Evolutionary conservation across 2,113 vertebrate genomes (phyloP).

Genomic region (Clupea harengus): DNA sequence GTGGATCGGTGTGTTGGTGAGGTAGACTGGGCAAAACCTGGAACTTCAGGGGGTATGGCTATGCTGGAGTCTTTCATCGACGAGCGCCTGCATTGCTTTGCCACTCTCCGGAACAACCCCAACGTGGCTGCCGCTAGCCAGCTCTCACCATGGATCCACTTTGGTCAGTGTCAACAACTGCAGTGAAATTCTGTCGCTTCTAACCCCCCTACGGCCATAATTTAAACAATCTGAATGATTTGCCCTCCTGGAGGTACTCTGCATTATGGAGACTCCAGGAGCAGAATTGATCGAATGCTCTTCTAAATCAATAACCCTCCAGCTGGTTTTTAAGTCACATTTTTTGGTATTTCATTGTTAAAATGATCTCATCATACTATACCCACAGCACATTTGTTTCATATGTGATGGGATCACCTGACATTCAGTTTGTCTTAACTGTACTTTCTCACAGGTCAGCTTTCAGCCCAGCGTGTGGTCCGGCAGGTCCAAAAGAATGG

Average conservation of each 20-base stretch:
- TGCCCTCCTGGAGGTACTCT: no score
- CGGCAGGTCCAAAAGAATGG: constrained; percentile 71
- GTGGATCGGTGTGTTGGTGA: constrained; percentile 75
- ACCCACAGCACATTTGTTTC: not conserved
- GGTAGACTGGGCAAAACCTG: constrained; percentile 79
- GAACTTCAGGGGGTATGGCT: constrained; percentile 67
- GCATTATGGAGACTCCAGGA: no score
- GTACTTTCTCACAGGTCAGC: constrained; percentile 69
- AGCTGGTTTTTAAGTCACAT: no score
- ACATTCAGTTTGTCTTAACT: not conserved
- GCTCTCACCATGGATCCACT: constrained; percentile 86
- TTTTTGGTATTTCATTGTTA: no score
- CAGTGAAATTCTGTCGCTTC: not conserved
- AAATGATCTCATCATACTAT: no score
- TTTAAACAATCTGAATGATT: no score
- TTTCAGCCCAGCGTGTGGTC: constrained; percentile 81
- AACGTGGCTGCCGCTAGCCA: constrained; percentile 79
- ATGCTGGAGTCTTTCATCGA: constrained; percentile 81
- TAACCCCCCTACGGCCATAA: not conserved
- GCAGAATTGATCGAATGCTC: no score
- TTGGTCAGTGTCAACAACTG: constrained; percentile 69
- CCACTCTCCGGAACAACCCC: constrained; percentile 77
- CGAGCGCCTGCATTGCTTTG: constrained; percentile 71
- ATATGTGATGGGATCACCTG: not conserved
- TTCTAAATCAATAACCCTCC: no score